A percentile compares a stretch with the other conserved stretches of the same genome.
phyloP scores from a whole-genome alignment of 1,140 invertebrate species.

The Drosophila prosaltans region DNA sequence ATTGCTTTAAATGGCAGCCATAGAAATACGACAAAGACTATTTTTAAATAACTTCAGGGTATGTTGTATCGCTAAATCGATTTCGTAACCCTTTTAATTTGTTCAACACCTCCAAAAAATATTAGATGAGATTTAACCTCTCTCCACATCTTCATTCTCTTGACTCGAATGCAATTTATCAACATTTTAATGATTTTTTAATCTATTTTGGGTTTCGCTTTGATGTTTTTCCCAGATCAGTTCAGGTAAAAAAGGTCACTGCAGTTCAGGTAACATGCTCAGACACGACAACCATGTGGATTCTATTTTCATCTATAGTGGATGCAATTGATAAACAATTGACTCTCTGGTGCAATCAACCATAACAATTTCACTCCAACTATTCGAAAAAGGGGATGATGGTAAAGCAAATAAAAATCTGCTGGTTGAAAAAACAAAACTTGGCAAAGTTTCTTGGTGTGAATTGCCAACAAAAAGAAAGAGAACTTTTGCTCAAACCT shows the following conservation, averaged over 20 bases:
- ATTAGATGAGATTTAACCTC: slow-evolving; percentile 42
- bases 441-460: slow-evolving; percentile 46
- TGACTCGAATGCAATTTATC: slow-evolving; percentile 59
- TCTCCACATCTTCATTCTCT: slow-evolving; percentile 12
- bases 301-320: slow-evolving; percentile 39
- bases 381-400: slow-evolving; percentile 17
- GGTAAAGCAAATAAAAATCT: not conserved
- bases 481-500: slow-evolving; percentile 12
- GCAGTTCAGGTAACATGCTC: slow-evolving; percentile 38
- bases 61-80: slow-evolving; percentile 38
- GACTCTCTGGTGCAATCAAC: slow-evolving; percentile 72
- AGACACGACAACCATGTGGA: slow-evolving; percentile 59
- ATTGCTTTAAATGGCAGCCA: slow-evolving; percentile 14
- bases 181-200: slow-evolving; percentile 76
- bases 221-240: slow-evolving; percentile 30
- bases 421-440: slow-evolving; percentile 34
- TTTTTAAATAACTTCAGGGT: not conserved
- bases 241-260: slow-evolving; percentile 55
- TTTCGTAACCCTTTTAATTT: slow-evolving; percentile 56
- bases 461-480: slow-evolving; percentile 38
- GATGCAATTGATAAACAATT: slow-evolving; percentile 76
- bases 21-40: not conserved
- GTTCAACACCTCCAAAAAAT: slow-evolving; percentile 60
- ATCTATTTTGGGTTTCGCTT: slow-evolving; percentile 57
- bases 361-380: slow-evolving; percentile 62